These are phyloP conservation scores for Dexiosoma caninum DNA, from an alignment of 2,888 invertebrate species.

Conservation along the genomic window DNA sequence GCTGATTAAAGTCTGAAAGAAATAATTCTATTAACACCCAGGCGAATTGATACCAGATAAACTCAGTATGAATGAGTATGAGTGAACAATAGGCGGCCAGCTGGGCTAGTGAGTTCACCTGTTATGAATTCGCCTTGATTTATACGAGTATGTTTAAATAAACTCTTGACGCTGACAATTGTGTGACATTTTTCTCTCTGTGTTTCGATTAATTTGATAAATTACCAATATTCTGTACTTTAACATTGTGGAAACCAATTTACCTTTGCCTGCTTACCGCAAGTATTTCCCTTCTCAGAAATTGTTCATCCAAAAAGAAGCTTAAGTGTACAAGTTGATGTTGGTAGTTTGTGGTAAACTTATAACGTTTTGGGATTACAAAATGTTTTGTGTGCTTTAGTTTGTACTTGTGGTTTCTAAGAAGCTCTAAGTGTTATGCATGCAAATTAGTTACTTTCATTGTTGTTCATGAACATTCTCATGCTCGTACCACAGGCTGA, in stretches of 20 bases:
- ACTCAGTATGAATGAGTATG: too few species aligned
- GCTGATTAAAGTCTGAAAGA: too few species aligned
- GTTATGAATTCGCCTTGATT: too few species aligned
- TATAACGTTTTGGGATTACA: conserved; percentile 45
- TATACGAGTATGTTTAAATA: too few species aligned
- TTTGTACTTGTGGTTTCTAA: conserved; percentile 47
- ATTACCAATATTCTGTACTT: neutral
- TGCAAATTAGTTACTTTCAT: conserved; percentile 46
- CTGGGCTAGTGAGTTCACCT: too few species aligned
- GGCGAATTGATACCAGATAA: too few species aligned
- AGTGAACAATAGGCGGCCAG: too few species aligned
- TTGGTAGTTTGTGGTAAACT: conserved; percentile 38
- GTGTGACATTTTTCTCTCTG: neutral
- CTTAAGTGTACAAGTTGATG: conserved; percentile 13
- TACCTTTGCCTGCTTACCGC: neutral
- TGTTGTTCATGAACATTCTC: conserved; percentile 4
- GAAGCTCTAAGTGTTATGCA: conserved; percentile 36
- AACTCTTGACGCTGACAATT: too few species aligned
- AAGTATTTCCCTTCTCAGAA: conserved; percentile 19
- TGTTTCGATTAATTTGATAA: neutral
- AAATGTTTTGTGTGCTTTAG: conserved; percentile 35
- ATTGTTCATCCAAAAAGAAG: conserved; percentile 13
- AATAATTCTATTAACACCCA: too few species aligned
- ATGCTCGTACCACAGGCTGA: neutral
- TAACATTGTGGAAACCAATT: neutral